Evolutionary conservation across 2,113 vertebrate genomes (phyloP), one percentile per base, ranked within the genome.

Genomic region (Pavo muticus): DNA sequence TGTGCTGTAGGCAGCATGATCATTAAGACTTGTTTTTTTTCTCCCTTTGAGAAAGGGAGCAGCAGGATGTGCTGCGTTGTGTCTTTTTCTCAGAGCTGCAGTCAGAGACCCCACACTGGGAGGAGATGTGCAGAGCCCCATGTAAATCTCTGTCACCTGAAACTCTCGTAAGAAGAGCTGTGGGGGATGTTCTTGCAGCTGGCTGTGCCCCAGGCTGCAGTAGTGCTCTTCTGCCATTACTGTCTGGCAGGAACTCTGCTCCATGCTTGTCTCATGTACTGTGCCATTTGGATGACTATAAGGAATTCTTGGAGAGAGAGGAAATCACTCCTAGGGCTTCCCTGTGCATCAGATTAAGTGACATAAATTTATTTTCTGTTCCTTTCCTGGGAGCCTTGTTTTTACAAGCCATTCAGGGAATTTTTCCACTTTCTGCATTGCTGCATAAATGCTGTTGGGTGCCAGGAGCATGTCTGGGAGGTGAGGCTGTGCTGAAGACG

Each of bases 111-210:
- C 80, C n/a, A 74, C 40, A 59, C 7, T n/a, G n/a, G 37, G 72
- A 78, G 9, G 65, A 65, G 77, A 78, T 75, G 57, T 87, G 65
- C 72, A 65, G 69, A 90, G 61, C 18, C 86, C 73, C 73, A 19
- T 91, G 73, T 63, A 48, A 92, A 94, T 29, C 37, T 80, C 70
- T 24, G 73, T 88, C 79, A 87, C 91, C 90, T 93, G 94, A 90
- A 95, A 91, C 56, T 93, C 63, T 78, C 13, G 18, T 91, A 27
- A 64, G 73, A 87, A 52, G 56, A 77, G 60, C 32, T 76, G 7
- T 45, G 52, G 30, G 32, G 69, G 65, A 45, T 61, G 32, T 74
- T 92, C 37, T 40, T 87, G 35, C n/a, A 80, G 87, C 64, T 76
- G 59, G 27, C 61, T 85, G 32, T 79, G 56, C 50, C 52, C 0